Conservation (phyloP, 2,113 vertebrate genomes). For the Heterotilapia buettikoferi region DNA sequence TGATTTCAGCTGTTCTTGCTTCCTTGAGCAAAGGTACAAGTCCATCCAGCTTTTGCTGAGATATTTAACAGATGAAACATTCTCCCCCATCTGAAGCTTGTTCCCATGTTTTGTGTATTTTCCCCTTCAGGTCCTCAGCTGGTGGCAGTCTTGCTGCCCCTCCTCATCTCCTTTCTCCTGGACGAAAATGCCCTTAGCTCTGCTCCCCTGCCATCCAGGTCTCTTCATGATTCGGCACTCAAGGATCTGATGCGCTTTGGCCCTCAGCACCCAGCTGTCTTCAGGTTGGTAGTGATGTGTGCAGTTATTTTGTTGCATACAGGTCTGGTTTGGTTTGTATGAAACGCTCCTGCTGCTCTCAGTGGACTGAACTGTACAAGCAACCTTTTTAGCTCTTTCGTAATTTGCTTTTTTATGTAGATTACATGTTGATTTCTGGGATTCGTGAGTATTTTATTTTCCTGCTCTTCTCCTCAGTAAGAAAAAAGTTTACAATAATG, state of each 20-base stretch:
- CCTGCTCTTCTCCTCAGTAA: neutral
- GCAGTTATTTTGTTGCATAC: neutral
- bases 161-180: constrained; percentile 90
- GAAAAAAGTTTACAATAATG: neutral
- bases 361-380: neutral
- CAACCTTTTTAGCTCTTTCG: neutral
- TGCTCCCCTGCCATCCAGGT: constrained; percentile 69
- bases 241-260: constrained; percentile 87
- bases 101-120: neutral
- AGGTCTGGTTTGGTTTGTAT: neutral
- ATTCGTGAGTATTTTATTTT: neutral
- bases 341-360: neutral
- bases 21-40: neutral
- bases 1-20: neutral
- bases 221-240: constrained; percentile 86
- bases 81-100: neutral
- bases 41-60: neutral
- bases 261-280: constrained; percentile 79
- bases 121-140: constrained; percentile 74
- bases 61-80: neutral
- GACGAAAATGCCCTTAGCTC: constrained; percentile 86
- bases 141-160: constrained; percentile 78
- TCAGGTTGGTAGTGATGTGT: constrained; percentile 64
- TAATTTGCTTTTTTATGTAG: neutral
- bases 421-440: neutral